Evolutionary conservation across 2,797 vertebrate genomes (phyloP), one percentile per base, ranked within the genome.

Genomic region (Pangasius djambal): DNA sequence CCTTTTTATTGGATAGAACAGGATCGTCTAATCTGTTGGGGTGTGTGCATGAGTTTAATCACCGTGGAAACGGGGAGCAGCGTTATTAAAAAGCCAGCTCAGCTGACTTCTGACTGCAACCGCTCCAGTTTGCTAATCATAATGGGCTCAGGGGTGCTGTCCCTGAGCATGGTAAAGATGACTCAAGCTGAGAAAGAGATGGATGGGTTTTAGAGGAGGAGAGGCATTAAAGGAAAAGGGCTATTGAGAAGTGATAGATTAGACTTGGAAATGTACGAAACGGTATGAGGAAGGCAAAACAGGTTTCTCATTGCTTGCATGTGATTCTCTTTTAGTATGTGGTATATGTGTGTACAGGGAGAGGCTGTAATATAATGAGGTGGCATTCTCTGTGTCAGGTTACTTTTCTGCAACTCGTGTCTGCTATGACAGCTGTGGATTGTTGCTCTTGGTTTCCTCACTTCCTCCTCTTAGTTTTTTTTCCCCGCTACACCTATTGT

Each of bases 11-110:
- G 83, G 85, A 65, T 86, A 59, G 67, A 87, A 85, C 63, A 74
- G 86, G 83, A 86, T 90, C 86, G 77, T 81, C 87, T 83, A 86
- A 86, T 89, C 86, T 84, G 86, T 86, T 31, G 44, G 86, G 89
- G 84, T 25, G 85, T 91, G 90, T 77, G 85, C 88, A 85, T 70
- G 83, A 88, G 82, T 91, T 92, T 88, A 91, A 92, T 93, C 90
- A 65, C 91, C 59, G 82, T 91, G 89, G 90, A 93, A 91, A 92
- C 86, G 22, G 83, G 84, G 86, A 89, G 81, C 67, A 69, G 88
- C 81, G 52, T 91, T 90, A 90, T 91, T 91, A 88, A 87, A 87
- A 89, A 86, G 86, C 48, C 79, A 86, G 83, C 86, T 75, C 86
- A 86, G 89, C 78, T 81, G 25, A 85, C 83, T 83, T 85, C 88